Evolutionary conservation across 2,113 vertebrate species (phyloP).

Genomic region (Ahaetulla prasina): DNA sequence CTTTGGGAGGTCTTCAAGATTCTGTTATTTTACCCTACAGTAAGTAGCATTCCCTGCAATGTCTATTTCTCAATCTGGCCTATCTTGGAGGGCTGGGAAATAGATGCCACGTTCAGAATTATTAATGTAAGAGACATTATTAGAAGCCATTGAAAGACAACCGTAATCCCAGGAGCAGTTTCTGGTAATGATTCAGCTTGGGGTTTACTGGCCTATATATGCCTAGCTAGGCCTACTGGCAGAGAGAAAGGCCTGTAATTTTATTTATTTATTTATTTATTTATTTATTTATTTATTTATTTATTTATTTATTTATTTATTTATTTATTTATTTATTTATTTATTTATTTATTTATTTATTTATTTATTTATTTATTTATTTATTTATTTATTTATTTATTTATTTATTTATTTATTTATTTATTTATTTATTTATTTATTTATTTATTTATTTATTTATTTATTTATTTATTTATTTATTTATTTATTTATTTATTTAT

Average conservation of each 20-base stretch:
- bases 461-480: too few species aligned
- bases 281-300: too few species aligned
- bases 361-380: too few species aligned
- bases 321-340: too few species aligned
- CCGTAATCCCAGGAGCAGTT: neutral
- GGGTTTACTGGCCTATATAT: neutral
- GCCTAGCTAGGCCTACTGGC: neutral
- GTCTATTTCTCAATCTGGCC: neutral
- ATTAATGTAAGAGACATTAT: neutral
- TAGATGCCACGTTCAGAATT: neutral
- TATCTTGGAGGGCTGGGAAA: neutral
- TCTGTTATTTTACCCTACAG: neutral
- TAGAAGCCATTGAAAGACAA: neutral
- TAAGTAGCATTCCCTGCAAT: neutral
- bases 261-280: too few species aligned
- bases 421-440: too few species aligned
- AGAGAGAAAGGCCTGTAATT: neutral
- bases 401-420: too few species aligned
- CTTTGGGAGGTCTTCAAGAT: neutral
- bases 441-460: too few species aligned
- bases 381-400: too few species aligned
- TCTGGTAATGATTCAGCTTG: neutral
- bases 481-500: too few species aligned
- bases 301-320: too few species aligned
- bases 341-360: too few species aligned